Evolutionary conservation across 2,113 vertebrate species (phyloP), one percentile per base, ranked within the genome.

Genomic region (Vidua chalybeata): DNA sequence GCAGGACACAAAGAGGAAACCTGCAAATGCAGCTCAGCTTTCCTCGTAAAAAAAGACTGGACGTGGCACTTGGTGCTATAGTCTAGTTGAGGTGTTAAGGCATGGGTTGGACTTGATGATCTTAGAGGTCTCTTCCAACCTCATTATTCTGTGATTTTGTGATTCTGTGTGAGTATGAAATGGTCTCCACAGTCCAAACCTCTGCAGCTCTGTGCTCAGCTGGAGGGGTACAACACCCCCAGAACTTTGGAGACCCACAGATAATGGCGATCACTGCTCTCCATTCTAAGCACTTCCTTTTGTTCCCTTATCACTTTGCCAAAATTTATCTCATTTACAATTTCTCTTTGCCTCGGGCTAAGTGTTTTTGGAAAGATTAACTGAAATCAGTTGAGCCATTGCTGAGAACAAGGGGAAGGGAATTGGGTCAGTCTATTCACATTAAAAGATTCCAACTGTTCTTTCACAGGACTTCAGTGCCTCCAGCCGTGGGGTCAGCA

Each of bases 381-480:
- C 52, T 68, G 80, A 59, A 84, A 74, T 75, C 76, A 48, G 63
- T 74, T 33, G 76, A 95, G 75, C 87, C 17, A 22, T 55, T 66
- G 72, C 85, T 92, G 80, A 84, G 89, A 90, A 94, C 2, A 10
- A 92, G 73, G 69, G 54, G 14, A 8, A 93, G 64, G 83, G 90
- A 96, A 94, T 19, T 92, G 95, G 85, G 95, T 94, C 94, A 95
- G 89, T 84, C 91, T 90, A 30, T 87, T 87, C 89, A 78, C 83
- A 87, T 92, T 72, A 89, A 84, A 90, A 84, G 75, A 74, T 78
- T 61, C 91, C 94, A 95, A 89, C 83, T 95, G 94, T 59, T 95
- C 91, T 84, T 84, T 39, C 73, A 16, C 15, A 81, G 86, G 79
- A 22, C 43, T 43, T 56, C 68, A 75, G 83, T 37, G 93, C 93